A percentile compares a stretch with the other conserved stretches of the same genome.
Conservation (phyloP, 2,888 invertebrate species). For the Acleris cristana region DNA sequence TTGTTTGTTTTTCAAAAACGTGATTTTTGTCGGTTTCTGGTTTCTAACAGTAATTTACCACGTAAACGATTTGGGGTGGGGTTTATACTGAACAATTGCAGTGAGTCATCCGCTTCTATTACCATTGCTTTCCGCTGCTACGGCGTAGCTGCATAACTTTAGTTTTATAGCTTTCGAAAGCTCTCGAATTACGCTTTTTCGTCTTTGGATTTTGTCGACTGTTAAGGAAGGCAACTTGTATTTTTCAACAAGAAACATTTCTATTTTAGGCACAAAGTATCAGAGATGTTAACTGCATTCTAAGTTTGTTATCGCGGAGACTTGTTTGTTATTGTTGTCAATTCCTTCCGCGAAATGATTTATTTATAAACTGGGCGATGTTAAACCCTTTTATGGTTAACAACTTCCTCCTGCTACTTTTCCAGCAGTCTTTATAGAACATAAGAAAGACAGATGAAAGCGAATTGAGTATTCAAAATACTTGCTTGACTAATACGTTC, state of each 20-base stretch:
- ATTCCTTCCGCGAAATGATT: constrained; percentile 2
- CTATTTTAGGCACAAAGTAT: neutral
- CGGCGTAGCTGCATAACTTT: neutral
- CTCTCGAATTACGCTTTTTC: no score
- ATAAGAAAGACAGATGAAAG: no score
- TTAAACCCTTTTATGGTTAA: no score
- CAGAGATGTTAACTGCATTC: neutral
- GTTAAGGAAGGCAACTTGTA: no score
- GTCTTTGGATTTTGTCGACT: no score
- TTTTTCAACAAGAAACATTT: no score
- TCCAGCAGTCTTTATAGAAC: no score
- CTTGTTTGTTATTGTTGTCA: constrained; percentile 8
- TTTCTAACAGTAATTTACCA: constrained; percentile 5
- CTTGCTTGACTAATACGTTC: no score
- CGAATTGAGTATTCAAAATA: no score
- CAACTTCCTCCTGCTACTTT: no score
- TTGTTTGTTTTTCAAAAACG: neutral
- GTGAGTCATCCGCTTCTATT: constrained; percentile 20
- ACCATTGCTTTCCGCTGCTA: constrained; percentile 6
- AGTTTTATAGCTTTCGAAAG: no score
- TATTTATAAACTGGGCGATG: constrained; percentile 14
- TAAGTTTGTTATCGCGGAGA: neutral
- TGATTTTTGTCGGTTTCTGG: constrained; percentile 1
- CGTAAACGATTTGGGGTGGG: neutral
- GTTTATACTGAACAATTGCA: neutral